Evolutionary conservation across 1,140 invertebrate species (phyloP).

Genomic region (Harpegnathos saltator): DNA sequence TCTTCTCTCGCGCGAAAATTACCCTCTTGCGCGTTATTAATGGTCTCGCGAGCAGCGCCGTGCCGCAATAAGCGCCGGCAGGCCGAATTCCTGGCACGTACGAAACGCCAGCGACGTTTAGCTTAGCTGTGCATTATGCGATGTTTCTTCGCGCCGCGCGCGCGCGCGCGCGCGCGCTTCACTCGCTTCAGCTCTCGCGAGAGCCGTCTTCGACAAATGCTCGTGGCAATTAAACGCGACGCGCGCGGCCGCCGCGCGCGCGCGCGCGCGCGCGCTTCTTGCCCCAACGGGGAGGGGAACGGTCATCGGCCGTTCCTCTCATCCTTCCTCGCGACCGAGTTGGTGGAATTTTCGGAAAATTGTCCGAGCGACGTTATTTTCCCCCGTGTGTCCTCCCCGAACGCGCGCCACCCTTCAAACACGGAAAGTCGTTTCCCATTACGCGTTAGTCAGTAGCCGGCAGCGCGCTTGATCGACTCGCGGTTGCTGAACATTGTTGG

Average conservation of each 20-base stretch:
- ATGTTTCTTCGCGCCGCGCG: slow-evolving; percentile 28
- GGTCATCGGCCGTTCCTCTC: too few relatives aligned
- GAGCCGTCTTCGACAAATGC: slow-evolving; percentile 4
- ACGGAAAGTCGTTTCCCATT: neutral
- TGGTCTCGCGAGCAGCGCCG: slow-evolving; percentile 47
- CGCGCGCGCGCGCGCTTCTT: too few relatives aligned
- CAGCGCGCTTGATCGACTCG: too few relatives aligned
- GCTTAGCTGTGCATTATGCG: neutral
- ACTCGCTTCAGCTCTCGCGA: neutral
- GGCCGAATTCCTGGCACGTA: slow-evolving; percentile 46
- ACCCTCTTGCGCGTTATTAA: slow-evolving; percentile 57
- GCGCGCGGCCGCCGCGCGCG: too few relatives aligned
- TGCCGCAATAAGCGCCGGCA: slow-evolving; percentile 40
- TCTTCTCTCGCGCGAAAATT: slow-evolving; percentile 39
- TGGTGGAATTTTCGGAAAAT: neutral
- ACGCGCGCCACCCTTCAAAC: too few relatives aligned
- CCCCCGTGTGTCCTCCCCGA: too few relatives aligned
- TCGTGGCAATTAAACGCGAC: slow-evolving; percentile 28
- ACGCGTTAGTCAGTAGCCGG: too few relatives aligned
- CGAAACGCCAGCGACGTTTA: neutral
- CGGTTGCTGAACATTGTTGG: too few relatives aligned
- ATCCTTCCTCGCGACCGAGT: neutral
- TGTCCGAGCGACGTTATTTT: too few relatives aligned
- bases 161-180: too few relatives aligned
- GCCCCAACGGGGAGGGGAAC: too few relatives aligned